These are phyloP conservation scores for Furnarius figulus DNA, from an alignment of 2,113 vertebrate genomes.

Conservation along the genomic window DNA sequence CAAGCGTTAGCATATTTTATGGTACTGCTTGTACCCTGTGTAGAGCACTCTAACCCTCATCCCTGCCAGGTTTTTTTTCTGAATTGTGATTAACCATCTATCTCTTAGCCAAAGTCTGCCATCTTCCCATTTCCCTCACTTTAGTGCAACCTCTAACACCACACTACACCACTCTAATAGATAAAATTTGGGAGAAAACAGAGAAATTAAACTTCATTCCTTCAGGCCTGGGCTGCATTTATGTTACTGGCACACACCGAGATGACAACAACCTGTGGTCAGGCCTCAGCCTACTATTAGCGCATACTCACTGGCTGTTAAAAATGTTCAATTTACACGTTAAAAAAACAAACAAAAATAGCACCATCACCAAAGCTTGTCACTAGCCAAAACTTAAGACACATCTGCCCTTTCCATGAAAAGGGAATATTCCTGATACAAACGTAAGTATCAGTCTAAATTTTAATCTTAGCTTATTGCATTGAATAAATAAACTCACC, in stretches of 20 bases:
- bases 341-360: background rate
- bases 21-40: background rate
- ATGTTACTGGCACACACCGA: rapidly evolving
- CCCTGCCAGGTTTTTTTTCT: background rate
- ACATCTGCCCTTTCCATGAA: background rate
- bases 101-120: background rate
- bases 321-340: background rate
- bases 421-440: background rate
- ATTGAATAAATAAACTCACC: background rate
- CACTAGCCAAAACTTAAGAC: background rate
- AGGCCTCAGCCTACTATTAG: background rate
- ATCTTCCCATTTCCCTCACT: background rate
- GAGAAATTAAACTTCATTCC: background rate
- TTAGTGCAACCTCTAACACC: background rate
- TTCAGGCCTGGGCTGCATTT: background rate
- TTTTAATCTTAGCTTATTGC: background rate
- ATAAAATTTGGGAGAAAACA: background rate
- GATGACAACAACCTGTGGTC: rapidly evolving
- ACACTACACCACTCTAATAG: background rate
- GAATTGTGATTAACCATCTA: background rate
- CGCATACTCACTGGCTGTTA: background rate
- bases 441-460: background rate
- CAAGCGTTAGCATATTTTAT: background rate
- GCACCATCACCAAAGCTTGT: background rate
- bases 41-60: background rate